Percentiles rank a stretch among this genome's conserved stretches.
Conservation (phyloP, 2,113 vertebrate species). For the Nestor notabilis region DNA sequence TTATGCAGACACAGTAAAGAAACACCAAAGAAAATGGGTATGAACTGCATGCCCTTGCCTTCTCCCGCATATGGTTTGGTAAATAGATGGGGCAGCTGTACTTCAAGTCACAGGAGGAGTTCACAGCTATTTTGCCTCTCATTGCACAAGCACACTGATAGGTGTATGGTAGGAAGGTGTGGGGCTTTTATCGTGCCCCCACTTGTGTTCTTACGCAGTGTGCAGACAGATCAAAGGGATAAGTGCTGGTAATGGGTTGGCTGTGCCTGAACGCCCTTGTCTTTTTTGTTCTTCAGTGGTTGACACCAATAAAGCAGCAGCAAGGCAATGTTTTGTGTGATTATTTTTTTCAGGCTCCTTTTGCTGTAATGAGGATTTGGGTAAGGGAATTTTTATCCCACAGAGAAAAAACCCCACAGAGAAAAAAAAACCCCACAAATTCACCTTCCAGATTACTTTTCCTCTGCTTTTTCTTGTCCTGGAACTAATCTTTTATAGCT, state of each 20-base stretch:
- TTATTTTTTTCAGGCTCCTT: background rate
- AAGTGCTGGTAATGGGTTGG: background rate
- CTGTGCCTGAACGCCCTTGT: background rate
- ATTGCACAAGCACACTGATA: background rate
- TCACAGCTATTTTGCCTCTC: background rate
- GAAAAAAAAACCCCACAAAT: background rate
- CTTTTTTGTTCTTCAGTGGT: background rate
- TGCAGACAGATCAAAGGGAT: background rate
- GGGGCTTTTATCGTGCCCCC: background rate
- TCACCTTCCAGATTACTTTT: background rate
- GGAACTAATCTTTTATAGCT: background rate
- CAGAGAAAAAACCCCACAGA: background rate
- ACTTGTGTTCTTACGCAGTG: rapidly evolving
- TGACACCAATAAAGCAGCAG: background rate
- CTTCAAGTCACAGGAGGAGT: background rate
- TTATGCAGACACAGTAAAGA: background rate
- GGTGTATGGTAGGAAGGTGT: background rate
- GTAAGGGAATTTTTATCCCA: background rate
- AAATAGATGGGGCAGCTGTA: background rate
- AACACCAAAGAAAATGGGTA: background rate
- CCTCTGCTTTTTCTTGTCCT: background rate
- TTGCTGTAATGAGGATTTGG: background rate
- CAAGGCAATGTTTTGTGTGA: background rate
- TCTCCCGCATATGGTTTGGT: background rate
- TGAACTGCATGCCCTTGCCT: background rate